These are phyloP conservation scores for Eupsilia transversa DNA, from an alignment of 2,888 invertebrate genomes.

Conservation along the genomic window DNA sequence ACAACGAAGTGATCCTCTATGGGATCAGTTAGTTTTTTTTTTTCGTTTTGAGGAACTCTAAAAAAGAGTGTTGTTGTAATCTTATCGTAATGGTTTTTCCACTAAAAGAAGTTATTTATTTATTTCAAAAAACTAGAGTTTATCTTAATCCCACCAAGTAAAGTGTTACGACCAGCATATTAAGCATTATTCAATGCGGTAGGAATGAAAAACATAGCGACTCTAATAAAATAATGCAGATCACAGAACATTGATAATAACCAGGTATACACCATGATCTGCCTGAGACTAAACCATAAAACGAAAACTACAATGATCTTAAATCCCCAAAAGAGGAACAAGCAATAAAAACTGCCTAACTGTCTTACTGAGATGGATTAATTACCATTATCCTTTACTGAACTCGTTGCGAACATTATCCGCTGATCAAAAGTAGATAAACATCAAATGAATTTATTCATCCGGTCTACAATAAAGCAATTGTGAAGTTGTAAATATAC, in stretches of 20 bases:
- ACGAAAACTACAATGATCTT: not conserved
- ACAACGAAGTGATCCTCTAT: no score
- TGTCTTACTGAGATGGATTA: slow-evolving; percentile 12
- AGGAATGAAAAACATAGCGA: not conserved
- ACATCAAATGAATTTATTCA: slow-evolving; percentile 48
- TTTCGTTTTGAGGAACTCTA: no score
- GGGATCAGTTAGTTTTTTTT: no score
- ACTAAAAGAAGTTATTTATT: not conserved
- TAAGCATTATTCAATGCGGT: not conserved
- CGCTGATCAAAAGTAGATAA: slow-evolving; percentile 41
- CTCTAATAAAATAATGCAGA: not conserved
- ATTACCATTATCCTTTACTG: slow-evolving; percentile 3
- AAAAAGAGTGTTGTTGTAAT: slow-evolving; percentile 5
- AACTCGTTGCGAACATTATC: slow-evolving; percentile 22
- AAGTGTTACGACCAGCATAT: not conserved
- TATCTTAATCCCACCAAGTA: not conserved
- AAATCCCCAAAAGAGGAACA: no score
- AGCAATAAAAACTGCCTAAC: not conserved
- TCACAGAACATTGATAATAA: not conserved
- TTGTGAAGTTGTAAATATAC: not conserved
- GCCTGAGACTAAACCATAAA: not conserved
- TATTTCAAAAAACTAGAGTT: not conserved
- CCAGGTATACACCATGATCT: not conserved
- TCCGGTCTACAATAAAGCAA: slow-evolving; percentile 41
- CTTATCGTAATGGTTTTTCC: not conserved